Evolutionary conservation across 2,797 vertebrate species (phyloP).

Genomic region (Thaleichthys pacificus): DNA sequence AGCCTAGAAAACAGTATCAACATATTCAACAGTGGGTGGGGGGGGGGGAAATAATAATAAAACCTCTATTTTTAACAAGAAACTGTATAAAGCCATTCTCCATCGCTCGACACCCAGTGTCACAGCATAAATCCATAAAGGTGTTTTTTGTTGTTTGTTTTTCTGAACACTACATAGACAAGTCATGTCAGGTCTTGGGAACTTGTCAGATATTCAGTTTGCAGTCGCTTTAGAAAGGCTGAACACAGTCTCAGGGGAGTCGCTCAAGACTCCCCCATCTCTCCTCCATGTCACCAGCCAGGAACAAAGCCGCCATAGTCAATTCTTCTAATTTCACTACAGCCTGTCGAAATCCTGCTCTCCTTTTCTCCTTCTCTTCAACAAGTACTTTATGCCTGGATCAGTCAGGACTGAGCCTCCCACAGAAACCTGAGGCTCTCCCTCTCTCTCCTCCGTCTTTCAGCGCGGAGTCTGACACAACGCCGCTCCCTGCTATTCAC

Average conservation of each 20-base stretch:
- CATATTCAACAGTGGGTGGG: constrained; percentile 42
- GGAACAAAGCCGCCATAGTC: constrained; percentile 80
- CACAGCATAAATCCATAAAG: constrained; percentile 51
- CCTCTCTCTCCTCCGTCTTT: constrained; percentile 64
- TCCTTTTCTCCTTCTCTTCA: constrained; percentile 71
- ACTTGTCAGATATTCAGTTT: constrained; percentile 77
- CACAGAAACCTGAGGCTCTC: constrained; percentile 69
- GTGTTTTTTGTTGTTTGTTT: constrained; percentile 68
- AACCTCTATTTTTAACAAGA: constrained; percentile 69
- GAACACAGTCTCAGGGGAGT: constrained; percentile 70
- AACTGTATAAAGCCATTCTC: constrained; percentile 61
- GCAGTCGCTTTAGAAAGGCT: constrained; percentile 73
- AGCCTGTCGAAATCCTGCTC: constrained; percentile 76
- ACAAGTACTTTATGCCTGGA: constrained; percentile 75
- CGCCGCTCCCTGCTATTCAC: constrained; percentile 71
- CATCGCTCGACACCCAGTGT: constrained; percentile 63
- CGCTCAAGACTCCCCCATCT: constrained; percentile 48
- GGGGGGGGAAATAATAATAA: constrained; percentile 1
- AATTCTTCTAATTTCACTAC: constrained; percentile 79
- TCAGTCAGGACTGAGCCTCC: constrained; percentile 75
- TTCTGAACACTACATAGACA: constrained; percentile 57
- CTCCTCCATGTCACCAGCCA: constrained; percentile 68
- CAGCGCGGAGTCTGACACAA: constrained; percentile 67
- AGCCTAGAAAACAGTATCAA: constrained; percentile 43
- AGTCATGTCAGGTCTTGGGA: constrained; percentile 71